phyloP scores from a whole-genome alignment of 1,140 invertebrate genomes.

The Orussus abietinus region DNA sequence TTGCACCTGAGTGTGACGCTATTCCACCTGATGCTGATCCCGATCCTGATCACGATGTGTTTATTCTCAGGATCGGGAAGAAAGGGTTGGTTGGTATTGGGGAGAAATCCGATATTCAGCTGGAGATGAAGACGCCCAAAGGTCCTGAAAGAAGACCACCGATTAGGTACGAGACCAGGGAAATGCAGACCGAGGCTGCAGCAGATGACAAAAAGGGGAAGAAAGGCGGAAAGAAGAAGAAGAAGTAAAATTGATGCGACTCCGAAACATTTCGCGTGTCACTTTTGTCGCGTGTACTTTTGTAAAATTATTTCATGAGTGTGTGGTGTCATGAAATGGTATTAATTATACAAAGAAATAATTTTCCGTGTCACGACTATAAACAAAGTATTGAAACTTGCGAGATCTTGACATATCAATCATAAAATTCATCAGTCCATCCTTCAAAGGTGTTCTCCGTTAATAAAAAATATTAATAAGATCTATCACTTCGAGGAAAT shows the following conservation, averaged over 20 bases:
- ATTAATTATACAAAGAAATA: too few species aligned
- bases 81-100: conserved; percentile 42
- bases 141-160: conserved; percentile 38
- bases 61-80: conserved; percentile 48
- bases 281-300: too few species aligned
- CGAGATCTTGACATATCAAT: too few species aligned
- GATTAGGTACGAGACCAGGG: conserved; percentile 41
- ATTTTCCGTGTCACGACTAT: too few species aligned
- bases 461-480: too few species aligned
- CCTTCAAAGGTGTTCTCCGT: too few species aligned
- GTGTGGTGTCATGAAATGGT: too few species aligned
- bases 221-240: conserved; percentile 17
- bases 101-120: conserved; percentile 47
- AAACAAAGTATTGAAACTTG: too few species aligned
- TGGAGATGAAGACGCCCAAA: conserved; percentile 48
- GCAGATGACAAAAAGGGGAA: neutral
- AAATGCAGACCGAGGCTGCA: conserved; percentile 42
- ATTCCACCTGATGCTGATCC: conserved; percentile 1
- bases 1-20: conserved; percentile 24
- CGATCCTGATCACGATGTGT: conserved; percentile 39
- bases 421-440: too few species aligned
- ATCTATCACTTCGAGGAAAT: too few species aligned
- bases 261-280: too few species aligned
- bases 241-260: conserved; percentile 15
- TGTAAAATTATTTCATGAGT: too few species aligned